Conservation (phyloP, 1,140 invertebrate genomes). For the Drosophila subobscura region DNA sequence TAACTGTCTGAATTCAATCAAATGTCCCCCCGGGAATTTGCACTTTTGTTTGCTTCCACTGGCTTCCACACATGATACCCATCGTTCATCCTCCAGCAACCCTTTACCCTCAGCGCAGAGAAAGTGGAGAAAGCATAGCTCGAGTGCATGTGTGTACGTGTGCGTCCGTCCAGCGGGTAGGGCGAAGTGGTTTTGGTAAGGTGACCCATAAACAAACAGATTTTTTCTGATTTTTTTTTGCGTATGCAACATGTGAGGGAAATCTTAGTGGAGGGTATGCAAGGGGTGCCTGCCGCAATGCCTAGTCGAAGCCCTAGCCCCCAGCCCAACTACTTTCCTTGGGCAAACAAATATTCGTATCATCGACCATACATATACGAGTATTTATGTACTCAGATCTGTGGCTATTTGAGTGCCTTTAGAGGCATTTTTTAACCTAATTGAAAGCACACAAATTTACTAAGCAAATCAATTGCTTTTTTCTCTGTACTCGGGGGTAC, state of each 20-base stretch:
- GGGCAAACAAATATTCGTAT: constrained; percentile 64
- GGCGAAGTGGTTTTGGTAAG: constrained; percentile 41
- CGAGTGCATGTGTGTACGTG: constrained; percentile 45
- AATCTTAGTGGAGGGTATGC: constrained; percentile 18
- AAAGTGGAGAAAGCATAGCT: constrained; percentile 61
- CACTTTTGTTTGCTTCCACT: constrained; percentile 66
- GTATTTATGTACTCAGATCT: constrained; percentile 6
- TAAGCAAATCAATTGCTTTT: constrained; percentile 55
- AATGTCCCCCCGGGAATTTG: constrained; percentile 77
- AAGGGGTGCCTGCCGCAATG: not conserved
- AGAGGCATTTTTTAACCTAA: constrained; percentile 55
- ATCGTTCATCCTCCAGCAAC: constrained; percentile 53
- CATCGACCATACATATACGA: constrained; percentile 22
- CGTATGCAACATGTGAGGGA: constrained; percentile 32
- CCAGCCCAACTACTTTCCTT: not conserved
- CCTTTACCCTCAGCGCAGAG: constrained; percentile 53
- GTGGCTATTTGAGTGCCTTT: constrained; percentile 31
- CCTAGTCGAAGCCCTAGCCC: not conserved
- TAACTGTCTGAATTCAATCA: constrained; percentile 78
- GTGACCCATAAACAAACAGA: constrained; percentile 79
- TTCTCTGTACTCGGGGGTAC: constrained; percentile 5
- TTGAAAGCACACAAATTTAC: constrained; percentile 76
- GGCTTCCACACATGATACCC: constrained; percentile 68
- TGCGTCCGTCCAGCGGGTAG: constrained; percentile 55
- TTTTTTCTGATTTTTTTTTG: constrained; percentile 51